Evolutionary conservation across 2,888 invertebrate genomes (phyloP), one percentile per base, ranked within the genome.

Genomic region (Drosophila pegasa): DNA sequence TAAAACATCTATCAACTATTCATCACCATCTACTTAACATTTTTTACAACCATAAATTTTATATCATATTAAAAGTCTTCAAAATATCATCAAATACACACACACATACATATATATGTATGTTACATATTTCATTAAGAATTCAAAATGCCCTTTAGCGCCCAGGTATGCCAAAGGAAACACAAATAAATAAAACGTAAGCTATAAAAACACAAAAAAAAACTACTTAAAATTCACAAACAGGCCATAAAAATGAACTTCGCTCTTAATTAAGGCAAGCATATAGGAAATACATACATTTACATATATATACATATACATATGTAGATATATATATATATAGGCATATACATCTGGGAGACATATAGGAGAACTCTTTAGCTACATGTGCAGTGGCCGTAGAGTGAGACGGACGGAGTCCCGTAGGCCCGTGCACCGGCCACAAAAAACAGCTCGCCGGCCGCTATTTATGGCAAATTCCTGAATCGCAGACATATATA

Each of bases 401-500:
- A 47, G 47, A 35, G 25, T 14, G 47, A 43, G 41, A 37, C 7
- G 37, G 25, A 16, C 7, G 1, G n/a, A 25, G 2, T 45, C 25
- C 25, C 43, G 16, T 33, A 51, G 51, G 55, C 69, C 61, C 48
- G 27, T 22, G 51, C 31, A 61, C 52, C 66, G 73, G 65, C 41
- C 47, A 75, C 66, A 78, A 73, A 69, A 69, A 74, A 78, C 64
- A 71, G 72, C 62, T 54, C 58, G 63, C 45, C 69, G 74, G 61
- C 20, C 51, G 87, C 82, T 83, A 83, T 83, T 83, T 83, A 82
- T 79, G 88, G 87, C 83, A 70, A 83, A 88, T 83, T 83, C 82
- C 87, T 80, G 65, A 59, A 71, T 70, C 62, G 55, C 73, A 71
- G 69, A 69, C 81, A 83, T 71, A 72, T 78, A 72, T 75, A 22